phyloP scores from a whole-genome alignment of 2,113 vertebrate species.

The Plotosus lineatus region DNA sequence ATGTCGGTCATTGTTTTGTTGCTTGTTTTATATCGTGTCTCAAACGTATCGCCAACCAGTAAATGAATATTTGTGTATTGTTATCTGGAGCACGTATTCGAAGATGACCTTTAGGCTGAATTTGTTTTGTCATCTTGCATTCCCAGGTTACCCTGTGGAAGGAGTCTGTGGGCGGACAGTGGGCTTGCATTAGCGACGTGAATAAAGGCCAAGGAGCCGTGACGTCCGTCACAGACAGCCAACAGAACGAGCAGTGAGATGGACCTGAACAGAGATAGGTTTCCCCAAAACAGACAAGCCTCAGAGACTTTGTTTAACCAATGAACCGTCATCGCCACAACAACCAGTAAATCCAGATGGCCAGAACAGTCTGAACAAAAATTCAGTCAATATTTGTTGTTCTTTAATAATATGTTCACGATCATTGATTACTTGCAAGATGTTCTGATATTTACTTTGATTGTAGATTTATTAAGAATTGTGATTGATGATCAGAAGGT shows the following conservation, averaged over 20 bases:
- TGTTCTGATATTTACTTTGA: neutral
- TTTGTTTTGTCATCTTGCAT: neutral
- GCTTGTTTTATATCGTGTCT: neutral
- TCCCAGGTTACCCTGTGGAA: constrained; percentile 94
- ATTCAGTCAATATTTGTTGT: constrained; percentile 1
- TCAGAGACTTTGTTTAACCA: constrained; percentile 48
- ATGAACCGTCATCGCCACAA: neutral
- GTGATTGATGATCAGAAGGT: neutral
- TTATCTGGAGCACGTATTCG: neutral
- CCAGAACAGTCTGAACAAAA: neutral
- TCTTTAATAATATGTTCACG: neutral
- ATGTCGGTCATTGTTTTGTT: neutral
- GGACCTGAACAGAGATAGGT: neutral
- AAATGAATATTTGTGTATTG: neutral
- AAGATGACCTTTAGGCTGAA: neutral
- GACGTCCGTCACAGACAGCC: constrained; percentile 82
- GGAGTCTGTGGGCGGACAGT: constrained; percentile 91
- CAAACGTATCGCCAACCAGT: neutral
- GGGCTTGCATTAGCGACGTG: constrained; percentile 96
- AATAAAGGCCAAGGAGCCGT: constrained; percentile 94
- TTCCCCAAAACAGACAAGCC: neutral
- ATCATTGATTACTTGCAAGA: neutral
- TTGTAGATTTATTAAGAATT: neutral
- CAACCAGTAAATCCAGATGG: constrained; percentile 1
- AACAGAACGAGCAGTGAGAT: constrained; percentile 92